Base-by-base conservation (phyloP, 2,888 invertebrate genomes). In the Argyra leucocephala region DNA sequence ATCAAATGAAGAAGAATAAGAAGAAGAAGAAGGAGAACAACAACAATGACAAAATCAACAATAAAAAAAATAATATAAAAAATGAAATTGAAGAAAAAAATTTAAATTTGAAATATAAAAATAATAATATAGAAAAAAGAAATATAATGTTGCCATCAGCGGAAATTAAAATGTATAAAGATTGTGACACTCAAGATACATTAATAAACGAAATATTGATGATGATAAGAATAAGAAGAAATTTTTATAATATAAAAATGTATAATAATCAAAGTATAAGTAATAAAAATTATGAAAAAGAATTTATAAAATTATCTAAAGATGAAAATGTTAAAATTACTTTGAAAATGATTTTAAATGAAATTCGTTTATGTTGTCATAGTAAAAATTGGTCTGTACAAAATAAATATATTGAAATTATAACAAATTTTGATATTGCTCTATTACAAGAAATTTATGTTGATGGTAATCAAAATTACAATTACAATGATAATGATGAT, bases 351-450 rank as follows among this genome's bases (percentile, higher is more conserved):
- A 75, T 79, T 69, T 74, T 79, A 74, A 76, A 72, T 72, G 76
- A 78, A 77, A 76, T 79, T 73, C 76, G 77, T 69, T 74, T 77
- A 67, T 79, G 78, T 71, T 74, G 75, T 72, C 75, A 78, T 73
- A 80, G 80, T 75, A 80, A 78, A 76, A 80, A 80, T 76, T 80
- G 80, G 80, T 74, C 80, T 72, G 79, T 80, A 71, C 79, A 79
- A 73, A 79, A 79, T 77, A 80, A 80, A 77, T 80, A 79, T 72
- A 76, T 77, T 69, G 80, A 79, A 74, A 78, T 80, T 74, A 76
- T 79, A 74, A 76, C 79, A 69, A 80, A 77, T 75, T 76, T 80
- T 72, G 75, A 78, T 76, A 78, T 76, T 74, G 73, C 75, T 71
- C 73, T 73, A 63, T 70, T 80, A 66, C 78, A 74, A 68, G 72